phyloP scores from a whole-genome alignment of 92 coral and sea anemone species.

The Zoanthus sociatus region DNA sequence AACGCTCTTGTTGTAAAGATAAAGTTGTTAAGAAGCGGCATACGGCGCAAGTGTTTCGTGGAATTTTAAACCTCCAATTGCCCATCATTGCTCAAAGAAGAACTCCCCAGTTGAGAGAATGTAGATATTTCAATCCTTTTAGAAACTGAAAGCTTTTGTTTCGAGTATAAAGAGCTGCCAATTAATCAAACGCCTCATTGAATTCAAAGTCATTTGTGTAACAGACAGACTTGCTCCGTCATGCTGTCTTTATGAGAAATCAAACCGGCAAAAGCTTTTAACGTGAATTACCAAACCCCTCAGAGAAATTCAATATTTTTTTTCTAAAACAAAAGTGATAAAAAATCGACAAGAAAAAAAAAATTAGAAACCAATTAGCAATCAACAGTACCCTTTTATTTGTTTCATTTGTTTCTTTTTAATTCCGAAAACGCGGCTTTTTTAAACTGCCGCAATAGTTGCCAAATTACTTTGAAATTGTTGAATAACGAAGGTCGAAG shows the following conservation, averaged over 20 bases:
- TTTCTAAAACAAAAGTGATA: slow-evolving; percentile 6
- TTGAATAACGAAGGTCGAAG: background rate
- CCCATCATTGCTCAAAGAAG: background rate
- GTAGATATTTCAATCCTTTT: slow-evolving; percentile 10
- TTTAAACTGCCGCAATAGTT: too few relatives aligned
- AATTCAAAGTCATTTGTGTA: background rate
- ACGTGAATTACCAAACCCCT: slow-evolving; percentile 28
- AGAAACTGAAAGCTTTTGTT: slow-evolving; percentile 6
- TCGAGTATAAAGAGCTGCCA: slow-evolving; percentile 17
- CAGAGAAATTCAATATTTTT: slow-evolving; percentile 6
- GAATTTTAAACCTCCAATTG: background rate
- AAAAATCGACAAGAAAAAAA: slow-evolving; percentile 10
- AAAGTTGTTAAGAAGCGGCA: background rate
- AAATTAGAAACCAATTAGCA: background rate
- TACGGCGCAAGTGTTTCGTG: background rate
- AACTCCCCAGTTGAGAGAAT: background rate
- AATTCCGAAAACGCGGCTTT: too few relatives aligned
- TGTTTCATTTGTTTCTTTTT: too few relatives aligned
- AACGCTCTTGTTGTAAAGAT: background rate
- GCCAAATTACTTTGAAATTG: background rate
- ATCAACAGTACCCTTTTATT: too few relatives aligned
- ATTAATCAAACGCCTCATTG: background rate
- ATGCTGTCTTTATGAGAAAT: background rate
- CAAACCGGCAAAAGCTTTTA: slow-evolving; percentile 16
- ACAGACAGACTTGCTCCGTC: slow-evolving; percentile 7